A percentile compares a stretch with the other conserved stretches of the same genome.
phyloP scores from a whole-genome alignment of 2,797 vertebrate genomes.

The Syndactyla subalaris region DNA sequence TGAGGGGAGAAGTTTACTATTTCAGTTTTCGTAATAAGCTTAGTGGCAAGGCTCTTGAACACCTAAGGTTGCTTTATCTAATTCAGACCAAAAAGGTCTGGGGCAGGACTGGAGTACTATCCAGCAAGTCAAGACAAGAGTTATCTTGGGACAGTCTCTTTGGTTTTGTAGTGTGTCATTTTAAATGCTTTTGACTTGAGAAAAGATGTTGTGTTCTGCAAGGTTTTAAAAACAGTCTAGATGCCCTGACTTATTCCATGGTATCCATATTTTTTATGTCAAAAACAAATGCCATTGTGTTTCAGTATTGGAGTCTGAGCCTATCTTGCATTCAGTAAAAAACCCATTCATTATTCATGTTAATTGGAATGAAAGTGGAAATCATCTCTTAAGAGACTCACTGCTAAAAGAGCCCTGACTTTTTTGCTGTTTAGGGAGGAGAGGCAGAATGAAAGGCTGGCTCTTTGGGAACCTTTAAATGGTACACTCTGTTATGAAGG shows the following conservation, averaged over 20 bases:
- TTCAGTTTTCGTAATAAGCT: not conserved
- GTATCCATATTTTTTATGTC: not conserved
- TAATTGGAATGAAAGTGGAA: not conserved
- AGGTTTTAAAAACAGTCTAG: not conserved
- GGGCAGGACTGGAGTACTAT: not conserved
- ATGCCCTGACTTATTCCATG: not conserved
- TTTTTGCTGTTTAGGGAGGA: not conserved
- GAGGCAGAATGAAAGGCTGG: not conserved
- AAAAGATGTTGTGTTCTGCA: not conserved
- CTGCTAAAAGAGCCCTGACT: not conserved
- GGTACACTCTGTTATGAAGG: not conserved
- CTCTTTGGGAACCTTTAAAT: not conserved
- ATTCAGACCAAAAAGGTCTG: not conserved
- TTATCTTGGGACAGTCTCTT: not conserved
- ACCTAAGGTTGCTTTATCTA: not conserved
- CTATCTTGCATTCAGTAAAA: not conserved
- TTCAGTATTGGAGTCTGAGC: not conserved
- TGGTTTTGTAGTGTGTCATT: not conserved
- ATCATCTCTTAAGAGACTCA: not conserved
- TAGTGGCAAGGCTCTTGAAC: not conserved
- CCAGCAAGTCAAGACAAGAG: not conserved
- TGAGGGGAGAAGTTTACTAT: conserved; percentile 23
- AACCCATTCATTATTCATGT: not conserved
- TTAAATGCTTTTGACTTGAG: not conserved
- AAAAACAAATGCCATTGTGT: not conserved